These are phyloP conservation scores for Formicarius rufipectus DNA, from an alignment of 2,113 vertebrate species.

Conservation along the genomic window DNA sequence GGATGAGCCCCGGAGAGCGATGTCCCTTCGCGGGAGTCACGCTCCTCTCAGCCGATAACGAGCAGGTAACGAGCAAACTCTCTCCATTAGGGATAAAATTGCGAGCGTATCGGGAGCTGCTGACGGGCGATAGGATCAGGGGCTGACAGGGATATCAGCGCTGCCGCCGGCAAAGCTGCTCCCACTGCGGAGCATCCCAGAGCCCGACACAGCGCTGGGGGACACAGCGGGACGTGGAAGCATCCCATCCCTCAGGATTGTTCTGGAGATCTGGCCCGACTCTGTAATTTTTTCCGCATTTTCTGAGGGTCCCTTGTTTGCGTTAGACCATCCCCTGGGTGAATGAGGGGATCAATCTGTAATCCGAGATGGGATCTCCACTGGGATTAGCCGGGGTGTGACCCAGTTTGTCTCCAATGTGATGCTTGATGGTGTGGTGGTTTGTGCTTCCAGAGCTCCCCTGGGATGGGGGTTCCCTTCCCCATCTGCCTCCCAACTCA, in stretches of 20 bases:
- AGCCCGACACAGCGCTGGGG: accelerated
- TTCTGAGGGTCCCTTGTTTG: neutral
- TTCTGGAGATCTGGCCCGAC: accelerated
- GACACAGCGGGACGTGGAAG: accelerated
- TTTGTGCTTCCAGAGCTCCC: neutral
- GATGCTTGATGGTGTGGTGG: accelerated
- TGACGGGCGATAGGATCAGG: conserved; percentile 43
- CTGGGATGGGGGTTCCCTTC: neutral
- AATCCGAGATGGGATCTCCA: accelerated
- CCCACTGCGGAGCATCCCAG: neutral
- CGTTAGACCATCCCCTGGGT: too few species aligned
- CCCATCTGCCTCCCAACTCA: accelerated
- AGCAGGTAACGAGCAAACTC: conserved; percentile 37
- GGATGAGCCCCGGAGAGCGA: neutral
- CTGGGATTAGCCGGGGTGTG: neutral
- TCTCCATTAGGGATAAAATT: conserved; percentile 34
- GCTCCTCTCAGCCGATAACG: neutral
- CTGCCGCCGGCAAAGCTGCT: neutral
- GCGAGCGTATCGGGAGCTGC: conserved; percentile 16
- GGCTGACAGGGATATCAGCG: conserved; percentile 48
- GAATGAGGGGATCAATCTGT: neutral
- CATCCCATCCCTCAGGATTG: accelerated
- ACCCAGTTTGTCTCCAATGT: neutral
- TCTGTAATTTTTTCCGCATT: neutral
- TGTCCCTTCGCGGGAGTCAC: neutral